These are phyloP conservation scores for Chrysaora quinquecirrha DNA, from an alignment of 30 jellyfish, hydroid and myxozoan species.

Conservation along the genomic window DNA sequence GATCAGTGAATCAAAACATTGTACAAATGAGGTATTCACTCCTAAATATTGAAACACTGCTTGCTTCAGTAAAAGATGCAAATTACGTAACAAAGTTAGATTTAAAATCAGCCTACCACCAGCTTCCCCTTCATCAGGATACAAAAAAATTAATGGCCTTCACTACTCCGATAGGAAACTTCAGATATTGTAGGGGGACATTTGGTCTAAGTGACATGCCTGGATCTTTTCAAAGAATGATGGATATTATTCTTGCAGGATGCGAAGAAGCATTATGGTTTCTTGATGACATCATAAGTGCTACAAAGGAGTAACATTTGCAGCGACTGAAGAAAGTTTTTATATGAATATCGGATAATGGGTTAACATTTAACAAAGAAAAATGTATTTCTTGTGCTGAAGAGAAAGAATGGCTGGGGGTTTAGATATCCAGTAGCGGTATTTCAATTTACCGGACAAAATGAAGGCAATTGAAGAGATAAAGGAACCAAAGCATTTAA, in stretches of 20 bases:
- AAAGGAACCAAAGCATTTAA: not conserved
- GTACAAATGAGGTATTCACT: not conserved
- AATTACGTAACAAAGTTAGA: not conserved
- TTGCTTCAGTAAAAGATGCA: not conserved
- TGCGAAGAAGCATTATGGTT: slow-evolving; percentile 1
- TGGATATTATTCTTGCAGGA: not conserved
- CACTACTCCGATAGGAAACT: not conserved
- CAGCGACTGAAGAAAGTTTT: not conserved
- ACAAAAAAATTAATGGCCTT: not conserved
- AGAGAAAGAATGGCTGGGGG: not conserved
- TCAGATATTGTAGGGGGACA: slow-evolving; percentile 1
- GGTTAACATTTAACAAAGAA: not conserved
- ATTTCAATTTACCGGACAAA: not conserved
- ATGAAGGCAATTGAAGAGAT: not conserved
- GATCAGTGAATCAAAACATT: not conserved
- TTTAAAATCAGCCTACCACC: not conserved
- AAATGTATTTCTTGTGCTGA: not conserved
- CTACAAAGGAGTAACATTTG: not conserved
- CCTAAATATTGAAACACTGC: not conserved
- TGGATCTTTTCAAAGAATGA: not conserved
- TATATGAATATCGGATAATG: not conserved
- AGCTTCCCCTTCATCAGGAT: slow-evolving; percentile 1
- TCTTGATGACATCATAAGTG: not conserved
- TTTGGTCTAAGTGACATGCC: not conserved
- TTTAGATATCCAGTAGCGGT: not conserved